Evolutionary conservation across 2,888 invertebrate species (phyloP), one percentile per base, ranked within the genome.

Genomic region (Drosophila dives): DNA sequence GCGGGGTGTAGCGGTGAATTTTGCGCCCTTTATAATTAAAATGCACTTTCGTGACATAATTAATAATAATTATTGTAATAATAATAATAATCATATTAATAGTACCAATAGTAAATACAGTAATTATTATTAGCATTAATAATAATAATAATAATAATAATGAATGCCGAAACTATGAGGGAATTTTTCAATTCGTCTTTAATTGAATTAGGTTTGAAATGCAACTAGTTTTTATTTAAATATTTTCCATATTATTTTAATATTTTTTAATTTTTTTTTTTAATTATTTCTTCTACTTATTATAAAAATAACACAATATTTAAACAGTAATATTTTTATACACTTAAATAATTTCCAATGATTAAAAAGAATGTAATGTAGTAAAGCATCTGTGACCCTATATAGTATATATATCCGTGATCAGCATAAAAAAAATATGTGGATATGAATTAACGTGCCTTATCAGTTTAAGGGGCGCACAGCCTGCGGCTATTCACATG

Each of bases 401-500:
- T 20, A 15, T 20, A 40, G 61, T 38, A 20, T 17, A 45, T 45
- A 23, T 45, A 45, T 23, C 15, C 45, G 8, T 45, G 45, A 45
- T 23, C 45, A 12, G 20, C 20, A 4, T 2, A 5, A 6, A 42
- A 20, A 42, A 1, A 23, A 4, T 23, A 7, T 45, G 15, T 45
- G 8, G 1, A 15, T 23, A 15, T 15, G 20, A 7, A 45, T 58
- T 72, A 77, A 73, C 85, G 85, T 86, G 85, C 75, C 77, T 86
- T 86, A 86, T 86, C 85, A 64, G 53, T 56, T 48, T 50, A 53
- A 36, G 70, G 55, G 70, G 60, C 70, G 64, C 64, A 58, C 84
- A 83, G 76, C 72, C 79, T 78, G 78, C 48, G 69, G 66, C 66
- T 29, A 20, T 78, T 79, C 78, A 62, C 78, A 78, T 58, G 74